Conservation (phyloP, 2,888 invertebrate species). For the Lasioglossum vierecki region DNA sequence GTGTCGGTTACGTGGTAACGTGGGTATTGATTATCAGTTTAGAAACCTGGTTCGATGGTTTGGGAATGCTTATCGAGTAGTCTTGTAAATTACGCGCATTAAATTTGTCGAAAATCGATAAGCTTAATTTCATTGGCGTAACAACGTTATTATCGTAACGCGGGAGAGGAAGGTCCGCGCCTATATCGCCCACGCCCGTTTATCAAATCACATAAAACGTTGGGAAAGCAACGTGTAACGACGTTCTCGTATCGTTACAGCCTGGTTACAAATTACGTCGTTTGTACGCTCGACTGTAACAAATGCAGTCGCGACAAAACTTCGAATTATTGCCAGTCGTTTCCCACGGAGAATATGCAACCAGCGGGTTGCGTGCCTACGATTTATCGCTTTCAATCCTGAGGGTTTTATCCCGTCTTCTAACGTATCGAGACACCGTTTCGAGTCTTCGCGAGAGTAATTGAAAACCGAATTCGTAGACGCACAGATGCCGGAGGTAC, state of each 20-base stretch:
- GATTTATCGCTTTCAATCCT: conserved; percentile 45
- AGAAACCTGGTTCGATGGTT: conserved; percentile 15
- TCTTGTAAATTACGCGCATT: conserved; percentile 38
- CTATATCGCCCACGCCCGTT: conserved; percentile 44
- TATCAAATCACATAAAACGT: conserved; percentile 55
- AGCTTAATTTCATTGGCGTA: conserved; percentile 50
- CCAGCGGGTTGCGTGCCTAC: conserved; percentile 7
- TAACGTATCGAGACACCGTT: background rate
- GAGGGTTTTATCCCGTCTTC: conserved; percentile 41
- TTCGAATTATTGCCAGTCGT: conserved; percentile 53
- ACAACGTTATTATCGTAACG: conserved; percentile 48
- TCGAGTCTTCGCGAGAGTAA: conserved; percentile 15
- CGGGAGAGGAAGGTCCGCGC: background rate
- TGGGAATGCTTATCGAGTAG: conserved; percentile 33
- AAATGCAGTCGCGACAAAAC: conserved; percentile 55
- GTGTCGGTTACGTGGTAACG: background rate
- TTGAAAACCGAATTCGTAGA: conserved; percentile 26
- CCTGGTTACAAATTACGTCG: conserved; percentile 52
- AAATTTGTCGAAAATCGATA: conserved; percentile 47
- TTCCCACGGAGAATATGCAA: conserved; percentile 42
- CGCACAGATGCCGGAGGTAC: background rate
- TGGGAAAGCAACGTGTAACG: conserved; percentile 47
- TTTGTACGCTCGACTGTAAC: conserved; percentile 50
- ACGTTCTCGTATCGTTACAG: conserved; percentile 38
- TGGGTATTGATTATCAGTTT: background rate